Base-by-base conservation (phyloP, 2,888 invertebrate genomes). In the Therioaphis trifolii region DNA sequence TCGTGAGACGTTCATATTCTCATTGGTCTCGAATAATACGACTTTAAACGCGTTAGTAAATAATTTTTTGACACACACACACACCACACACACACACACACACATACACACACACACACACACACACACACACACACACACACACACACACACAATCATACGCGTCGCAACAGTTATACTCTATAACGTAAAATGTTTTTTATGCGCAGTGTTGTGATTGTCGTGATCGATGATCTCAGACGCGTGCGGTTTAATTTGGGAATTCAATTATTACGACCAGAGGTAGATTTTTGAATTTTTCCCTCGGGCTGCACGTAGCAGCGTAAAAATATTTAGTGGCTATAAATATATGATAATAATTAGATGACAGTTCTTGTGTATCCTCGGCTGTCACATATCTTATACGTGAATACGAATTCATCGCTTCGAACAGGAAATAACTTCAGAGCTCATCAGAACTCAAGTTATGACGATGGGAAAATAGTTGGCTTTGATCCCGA, bases 391-490 rank as follows among this genome's bases (percentile, higher is more conserved):
- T 66, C 77, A 66, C 66, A 35, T 29, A 35, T 77, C 29, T 18
- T 52, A 24, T 49, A 77, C 5, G 40, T 24, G 68, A 24, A n/a
- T 40, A 68, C 14, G 24, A 24, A 77, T 77, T 66, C 68, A 24
- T 78, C 40, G 78, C 52, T 40, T 18, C n/a, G 78, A 68, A 78
- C 68, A 68, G 68, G 78, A 78, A 68, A 78, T 52, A 68, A 68
- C 52, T 55, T 68, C 68, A 24, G 78, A 52, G 52, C 35, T 77
- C 49, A 52, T 77, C 66, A 77, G 66, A 35, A 52, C 35, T 68
- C 49, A 12, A 78, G 52, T 78, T 78, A 40, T 78, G 78, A 68
- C 11, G 78, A 78, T 66, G 77, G 52, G 29, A 40, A 68, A 35
- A 68, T 40, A 52, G 18, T 78, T 78, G 78, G 78, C 78, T 24